Evolutionary conservation across 2,113 vertebrate species (phyloP).

Genomic region (Callaeas wilsoni): DNA sequence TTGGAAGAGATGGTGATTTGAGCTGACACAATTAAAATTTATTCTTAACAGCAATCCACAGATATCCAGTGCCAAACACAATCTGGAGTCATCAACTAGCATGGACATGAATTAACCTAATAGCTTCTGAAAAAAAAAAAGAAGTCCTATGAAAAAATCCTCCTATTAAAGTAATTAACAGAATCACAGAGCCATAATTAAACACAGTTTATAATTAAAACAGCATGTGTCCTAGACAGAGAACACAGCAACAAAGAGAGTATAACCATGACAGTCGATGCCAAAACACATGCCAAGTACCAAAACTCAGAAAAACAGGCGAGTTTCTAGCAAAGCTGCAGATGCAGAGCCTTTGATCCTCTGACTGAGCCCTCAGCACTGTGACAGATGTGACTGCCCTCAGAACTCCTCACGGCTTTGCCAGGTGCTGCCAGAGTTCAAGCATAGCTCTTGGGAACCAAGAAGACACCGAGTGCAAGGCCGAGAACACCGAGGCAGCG

Average conservation of each 20-base stretch:
- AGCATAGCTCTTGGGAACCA: neutral
- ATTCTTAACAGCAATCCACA: constrained; percentile 1
- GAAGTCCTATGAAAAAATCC: neutral
- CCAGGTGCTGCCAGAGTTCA: neutral
- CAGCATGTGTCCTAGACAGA: constrained; percentile 21
- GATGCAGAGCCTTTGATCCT: neutral
- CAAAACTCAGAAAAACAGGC: neutral
- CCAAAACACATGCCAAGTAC: neutral
- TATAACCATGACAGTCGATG: neutral
- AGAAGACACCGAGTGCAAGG: neutral
- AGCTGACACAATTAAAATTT: constrained; percentile 23
- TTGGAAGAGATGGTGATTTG: constrained; percentile 10
- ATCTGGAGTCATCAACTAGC: constrained; percentile 15
- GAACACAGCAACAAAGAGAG: constrained; percentile 11
- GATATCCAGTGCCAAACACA: constrained; percentile 16
- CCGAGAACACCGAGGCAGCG: neutral
- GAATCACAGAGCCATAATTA: constrained; percentile 37
- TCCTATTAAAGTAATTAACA: constrained; percentile 54
- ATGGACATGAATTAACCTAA: constrained; percentile 39
- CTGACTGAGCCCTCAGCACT: neutral
- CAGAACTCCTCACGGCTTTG: neutral
- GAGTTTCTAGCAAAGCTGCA: neutral
- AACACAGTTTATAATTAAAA: constrained; percentile 22
- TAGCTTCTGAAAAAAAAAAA: neutral
- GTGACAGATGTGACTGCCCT: neutral